phyloP scores from a whole-genome alignment of 2,113 vertebrate species.

The Puma concolor region DNA sequence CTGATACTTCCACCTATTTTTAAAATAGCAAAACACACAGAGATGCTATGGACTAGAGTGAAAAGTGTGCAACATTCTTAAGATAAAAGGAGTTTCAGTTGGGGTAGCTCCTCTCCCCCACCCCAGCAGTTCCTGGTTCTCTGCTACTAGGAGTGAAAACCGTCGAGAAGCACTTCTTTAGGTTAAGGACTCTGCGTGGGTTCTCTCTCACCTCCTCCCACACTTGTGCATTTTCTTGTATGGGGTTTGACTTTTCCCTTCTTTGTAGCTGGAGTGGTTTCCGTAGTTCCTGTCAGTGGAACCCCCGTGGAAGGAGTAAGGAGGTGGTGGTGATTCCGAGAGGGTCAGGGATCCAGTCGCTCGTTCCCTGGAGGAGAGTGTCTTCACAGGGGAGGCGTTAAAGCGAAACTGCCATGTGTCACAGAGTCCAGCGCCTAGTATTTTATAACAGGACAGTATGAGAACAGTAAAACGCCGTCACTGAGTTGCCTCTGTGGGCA shows the following conservation, averaged over 20 bases:
- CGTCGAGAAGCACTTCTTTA: background rate
- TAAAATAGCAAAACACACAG: background rate
- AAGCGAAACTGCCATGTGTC: background rate
- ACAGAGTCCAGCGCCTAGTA: background rate
- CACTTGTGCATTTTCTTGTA: background rate
- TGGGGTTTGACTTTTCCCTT: background rate
- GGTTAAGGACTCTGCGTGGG: background rate
- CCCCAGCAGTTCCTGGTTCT: background rate
- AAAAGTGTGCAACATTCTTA: background rate
- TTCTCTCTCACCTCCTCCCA: background rate
- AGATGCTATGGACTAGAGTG: background rate
- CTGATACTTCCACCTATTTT: background rate
- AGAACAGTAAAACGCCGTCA: background rate
- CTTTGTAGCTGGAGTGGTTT: background rate
- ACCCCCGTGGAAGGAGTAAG: background rate
- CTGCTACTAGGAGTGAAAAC: background rate
- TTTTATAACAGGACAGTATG: background rate
- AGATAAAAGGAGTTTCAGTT: background rate
- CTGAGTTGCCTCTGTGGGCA: background rate
- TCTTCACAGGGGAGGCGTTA: background rate
- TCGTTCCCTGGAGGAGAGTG: background rate
- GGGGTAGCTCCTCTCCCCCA: background rate
- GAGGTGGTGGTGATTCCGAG: background rate
- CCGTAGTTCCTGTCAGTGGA: background rate
- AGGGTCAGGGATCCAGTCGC: background rate